Base-by-base conservation (phyloP, 2,113 vertebrate genomes). In the Calidris pugnax region DNA sequence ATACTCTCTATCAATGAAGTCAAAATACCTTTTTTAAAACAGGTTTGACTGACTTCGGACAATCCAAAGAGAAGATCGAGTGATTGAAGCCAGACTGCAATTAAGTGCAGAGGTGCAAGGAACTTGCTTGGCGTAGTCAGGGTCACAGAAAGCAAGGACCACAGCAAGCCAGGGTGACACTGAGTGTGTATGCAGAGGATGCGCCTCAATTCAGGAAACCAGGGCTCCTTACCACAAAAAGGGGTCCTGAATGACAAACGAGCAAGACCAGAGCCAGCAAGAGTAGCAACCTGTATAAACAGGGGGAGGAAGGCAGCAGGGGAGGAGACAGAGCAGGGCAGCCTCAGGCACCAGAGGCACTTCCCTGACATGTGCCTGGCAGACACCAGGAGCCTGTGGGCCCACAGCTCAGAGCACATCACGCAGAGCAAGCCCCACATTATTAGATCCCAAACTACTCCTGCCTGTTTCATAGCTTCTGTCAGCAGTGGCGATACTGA, bases 141-240 rank as follows among this genome's bases (percentile, higher is more conserved):
- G 28, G 37, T 24, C 45, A 39, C 23, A 60, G 16, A 69, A 56
- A 37, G 18, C 63, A 79, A 45, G 45, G 41, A 11, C 41, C 16
- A 14, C 1, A 11, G 59, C 50, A 66, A 84, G 62, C 8, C 51
- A 74, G 28, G 37, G 69, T 51, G 66, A 82, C 69, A 50, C 11
- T 0, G 0, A 37, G 15, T 7, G 4, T 14, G 10, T 10, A 30
- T 0, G 4, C 32, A 91, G 62, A 55, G 14, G 43, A 47, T 1
- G 4, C 8, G 10, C 10, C 6, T 26, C 5, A 4, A 14, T 6
- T 43, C 48, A 51, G 21, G 23, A 86, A 17, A 37, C 9, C 69
- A 41, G 47, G 17, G 55, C 16, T 71, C 17, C 22, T 62, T 22
- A 26, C 12, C 51, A 67, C 20, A 18, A 16, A 66, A 73, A 50